A percentile compares a stretch with the other conserved stretches of the same genome.
Evolutionary conservation across 2,888 invertebrate genomes (phyloP).

Genomic region (Chrysolina americana): DNA sequence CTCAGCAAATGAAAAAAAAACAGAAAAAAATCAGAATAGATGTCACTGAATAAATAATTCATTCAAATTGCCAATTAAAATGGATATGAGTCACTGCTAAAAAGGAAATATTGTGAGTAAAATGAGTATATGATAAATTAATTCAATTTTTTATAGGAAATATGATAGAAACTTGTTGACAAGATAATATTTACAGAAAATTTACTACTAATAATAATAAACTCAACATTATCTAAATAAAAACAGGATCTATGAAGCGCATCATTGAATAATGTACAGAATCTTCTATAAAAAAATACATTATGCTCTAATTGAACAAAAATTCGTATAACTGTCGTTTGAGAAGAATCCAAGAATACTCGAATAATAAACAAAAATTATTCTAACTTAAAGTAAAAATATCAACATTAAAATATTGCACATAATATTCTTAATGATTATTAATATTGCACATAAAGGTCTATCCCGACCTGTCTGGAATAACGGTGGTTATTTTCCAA

Average conservation of each 20-base stretch:
- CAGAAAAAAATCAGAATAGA: no score
- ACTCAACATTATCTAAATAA: constrained; percentile 36
- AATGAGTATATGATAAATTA: no score
- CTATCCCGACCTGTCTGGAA: constrained; percentile 54
- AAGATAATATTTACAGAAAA: no score
- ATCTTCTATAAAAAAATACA: constrained; percentile 1
- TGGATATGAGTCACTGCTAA: no score
- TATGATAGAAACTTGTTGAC: no score
- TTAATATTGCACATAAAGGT: constrained; percentile 55
- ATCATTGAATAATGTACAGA: constrained; percentile 26
- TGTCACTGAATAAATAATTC: no score
- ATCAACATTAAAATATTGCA: constrained; percentile 57
- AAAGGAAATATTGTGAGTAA: no score
- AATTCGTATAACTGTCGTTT: background rate
- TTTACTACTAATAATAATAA: background rate
- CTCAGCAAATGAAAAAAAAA: no score
- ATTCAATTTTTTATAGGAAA: no score
- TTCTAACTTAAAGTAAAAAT: constrained; percentile 51
- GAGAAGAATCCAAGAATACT: background rate
- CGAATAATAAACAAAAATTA: constrained; percentile 26
- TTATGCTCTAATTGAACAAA: background rate
- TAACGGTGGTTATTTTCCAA: constrained; percentile 48
- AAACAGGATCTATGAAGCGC: constrained; percentile 40
- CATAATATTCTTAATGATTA: constrained; percentile 39
- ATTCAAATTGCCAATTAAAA: no score